Conservation (phyloP, 2,888 invertebrate species). For the Ptycholaimellus sp. region DNA sequence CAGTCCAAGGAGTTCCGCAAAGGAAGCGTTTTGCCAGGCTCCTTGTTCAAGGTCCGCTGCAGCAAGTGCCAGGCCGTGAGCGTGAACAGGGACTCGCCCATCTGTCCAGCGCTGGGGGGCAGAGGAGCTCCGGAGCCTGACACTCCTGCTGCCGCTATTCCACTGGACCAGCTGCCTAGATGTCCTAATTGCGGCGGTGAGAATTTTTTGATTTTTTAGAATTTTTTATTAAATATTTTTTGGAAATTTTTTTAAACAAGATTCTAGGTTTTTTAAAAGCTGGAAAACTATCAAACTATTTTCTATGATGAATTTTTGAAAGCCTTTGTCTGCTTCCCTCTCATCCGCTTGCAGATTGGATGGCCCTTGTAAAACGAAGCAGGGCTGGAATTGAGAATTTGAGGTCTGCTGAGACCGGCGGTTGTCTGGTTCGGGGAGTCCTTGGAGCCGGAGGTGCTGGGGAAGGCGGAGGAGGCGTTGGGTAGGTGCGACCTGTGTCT, state of each 20-base stretch:
- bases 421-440: slow-evolving; percentile 71
- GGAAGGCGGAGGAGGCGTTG: slow-evolving; percentile 40
- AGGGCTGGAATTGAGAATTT: slow-evolving; percentile 44
- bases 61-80: slow-evolving; percentile 42
- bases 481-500: slow-evolving; percentile 49
- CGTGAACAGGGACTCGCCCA: slow-evolving; percentile 47
- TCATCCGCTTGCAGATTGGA: too few species aligned
- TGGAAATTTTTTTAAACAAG: not conserved
- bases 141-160: not conserved
- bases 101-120: slow-evolving; percentile 45
- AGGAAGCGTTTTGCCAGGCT: slow-evolving; percentile 21
- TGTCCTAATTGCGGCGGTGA: not conserved
- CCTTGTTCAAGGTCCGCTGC: slow-evolving; percentile 45
- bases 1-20: too few species aligned
- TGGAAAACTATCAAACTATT: slow-evolving; percentile 6
- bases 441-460: slow-evolving; percentile 40
- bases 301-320: too few species aligned
- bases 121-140: slow-evolving; percentile 32
- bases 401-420: slow-evolving; percentile 50
- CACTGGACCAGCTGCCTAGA: not conserved
- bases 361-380: too few species aligned
- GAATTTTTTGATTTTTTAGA: too few species aligned
- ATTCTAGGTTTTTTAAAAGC: not conserved
- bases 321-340: too few species aligned
- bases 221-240: too few species aligned